A percentile compares a stretch with the other conserved stretches of the same genome.
These are phyloP conservation scores for Muntiacus reevesi DNA, from an alignment of 2,113 vertebrate species.

Conservation along the genomic window DNA sequence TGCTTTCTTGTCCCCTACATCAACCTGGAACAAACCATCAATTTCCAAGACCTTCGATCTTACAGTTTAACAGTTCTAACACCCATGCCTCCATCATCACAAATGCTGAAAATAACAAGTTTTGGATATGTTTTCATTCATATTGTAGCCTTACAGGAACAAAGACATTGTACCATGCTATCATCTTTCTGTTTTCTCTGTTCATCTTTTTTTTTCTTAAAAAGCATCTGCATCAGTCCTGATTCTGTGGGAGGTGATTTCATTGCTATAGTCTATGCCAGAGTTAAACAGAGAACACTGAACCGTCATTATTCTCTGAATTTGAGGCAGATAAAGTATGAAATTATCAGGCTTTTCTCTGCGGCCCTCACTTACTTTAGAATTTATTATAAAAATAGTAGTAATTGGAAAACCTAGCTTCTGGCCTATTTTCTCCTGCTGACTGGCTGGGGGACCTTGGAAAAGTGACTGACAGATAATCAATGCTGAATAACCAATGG, in stretches of 20 bases:
- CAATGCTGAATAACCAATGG: slow-evolving; percentile 27
- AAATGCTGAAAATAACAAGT: background rate
- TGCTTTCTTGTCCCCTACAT: background rate
- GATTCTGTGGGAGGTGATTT: background rate
- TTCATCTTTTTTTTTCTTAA: background rate
- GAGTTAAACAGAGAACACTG: background rate
- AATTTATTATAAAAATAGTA: slow-evolving; percentile 28
- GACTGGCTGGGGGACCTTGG: background rate
- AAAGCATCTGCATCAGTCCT: background rate
- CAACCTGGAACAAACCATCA: background rate
- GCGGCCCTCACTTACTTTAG: background rate
- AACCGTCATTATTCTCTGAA: background rate
- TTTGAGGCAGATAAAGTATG: background rate
- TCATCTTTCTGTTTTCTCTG: background rate
- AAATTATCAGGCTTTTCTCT: background rate
- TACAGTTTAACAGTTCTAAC: background rate
- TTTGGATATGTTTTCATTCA: background rate
- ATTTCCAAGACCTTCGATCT: background rate
- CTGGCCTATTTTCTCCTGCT: background rate
- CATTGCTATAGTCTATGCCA: background rate
- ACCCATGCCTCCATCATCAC: background rate
- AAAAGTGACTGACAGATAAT: slow-evolving; percentile 5
- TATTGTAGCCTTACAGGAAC: background rate
- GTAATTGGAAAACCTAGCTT: background rate
- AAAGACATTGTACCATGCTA: background rate